Conservation (phyloP, 2,888 invertebrate genomes). For the Lasioglossum lativentre region DNA sequence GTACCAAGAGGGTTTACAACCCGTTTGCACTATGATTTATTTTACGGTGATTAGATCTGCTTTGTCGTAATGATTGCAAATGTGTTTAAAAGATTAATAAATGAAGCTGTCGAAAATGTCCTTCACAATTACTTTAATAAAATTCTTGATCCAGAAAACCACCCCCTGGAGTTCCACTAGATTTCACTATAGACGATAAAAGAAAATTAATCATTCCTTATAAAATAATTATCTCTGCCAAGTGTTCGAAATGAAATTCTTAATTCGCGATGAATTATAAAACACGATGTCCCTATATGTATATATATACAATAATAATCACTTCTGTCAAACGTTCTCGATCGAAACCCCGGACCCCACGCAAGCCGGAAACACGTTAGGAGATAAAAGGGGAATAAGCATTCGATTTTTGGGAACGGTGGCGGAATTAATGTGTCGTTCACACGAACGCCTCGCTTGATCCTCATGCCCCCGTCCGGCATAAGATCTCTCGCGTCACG, state of each 20-base stretch:
- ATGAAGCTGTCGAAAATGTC: too few relatives aligned
- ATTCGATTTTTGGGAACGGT: slow-evolving; percentile 12
- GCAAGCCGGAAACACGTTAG: not conserved
- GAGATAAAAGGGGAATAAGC: slow-evolving; percentile 2
- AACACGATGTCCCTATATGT: not conserved
- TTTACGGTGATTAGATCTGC: too few relatives aligned
- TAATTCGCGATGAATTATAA: not conserved
- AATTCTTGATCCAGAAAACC: not conserved
- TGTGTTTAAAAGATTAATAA: too few relatives aligned
- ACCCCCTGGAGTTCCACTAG: not conserved
- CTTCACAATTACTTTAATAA: not conserved
- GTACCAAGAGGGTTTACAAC: too few relatives aligned
- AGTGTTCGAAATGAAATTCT: not conserved
- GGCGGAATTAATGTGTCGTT: slow-evolving; percentile 34
- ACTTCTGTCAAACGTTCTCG: not conserved
- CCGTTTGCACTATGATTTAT: too few relatives aligned
- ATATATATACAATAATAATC: not conserved
- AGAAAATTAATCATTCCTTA: not conserved
- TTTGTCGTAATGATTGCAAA: too few relatives aligned
- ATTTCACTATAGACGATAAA: not conserved
- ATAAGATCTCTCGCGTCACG: slow-evolving; percentile 36
- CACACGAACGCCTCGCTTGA: slow-evolving; percentile 25
- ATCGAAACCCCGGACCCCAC: not conserved
- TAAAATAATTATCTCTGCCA: not conserved
- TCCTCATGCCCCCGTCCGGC: slow-evolving; percentile 19